Base-by-base conservation (phyloP, 2,113 vertebrate species). In the Gopherus flavomarginatus region DNA sequence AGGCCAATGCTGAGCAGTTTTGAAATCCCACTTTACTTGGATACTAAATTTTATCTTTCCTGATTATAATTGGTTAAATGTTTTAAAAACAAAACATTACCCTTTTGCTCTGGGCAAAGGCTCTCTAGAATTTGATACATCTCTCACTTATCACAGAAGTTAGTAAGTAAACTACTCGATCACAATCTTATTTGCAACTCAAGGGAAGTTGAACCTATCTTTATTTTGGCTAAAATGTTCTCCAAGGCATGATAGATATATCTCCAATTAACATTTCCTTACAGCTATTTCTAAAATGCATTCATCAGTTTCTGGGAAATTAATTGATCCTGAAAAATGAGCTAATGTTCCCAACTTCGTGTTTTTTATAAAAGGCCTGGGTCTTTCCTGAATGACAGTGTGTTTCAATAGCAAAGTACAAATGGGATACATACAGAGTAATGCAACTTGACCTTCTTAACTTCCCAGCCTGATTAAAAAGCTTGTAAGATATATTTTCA, bases 241-340 rank as follows among this genome's bases (percentile, higher is more conserved):
- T 93, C 72, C 89, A 77, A 95, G 93, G 81, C 90, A 90, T 86
- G 81, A 95, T 92, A 96, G 86, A 96, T 95, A 96, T 97, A 95
- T 97, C 89, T 95, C 86, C 62, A 91, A 90, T 96, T 97, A 96
- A 97, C 89, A 95, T 93, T 97, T 96, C 92, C 89, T 94, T 96
- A 83, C 62, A 94, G 94, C 89, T 91, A 80, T 96, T 96, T 96
- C 93, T 92, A 92, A 97, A 97, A 94, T 62, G 69, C 54, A 81
- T 96, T 95, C 56, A 26, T 95, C 94, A 78, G 35, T 94, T 97
- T 96, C 93, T 95, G 88, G 86, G 84, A 97, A 96, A 96, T 95
- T 95, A 97, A 97, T 97, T 95, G 94, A 97, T 97, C 92, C 93
- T 90, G 84, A 95, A 97, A 86, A 94, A 93, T 90, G 77, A 93